Conservation (phyloP, 2,888 invertebrate species). For the Phrixothrix hirtus region DNA sequence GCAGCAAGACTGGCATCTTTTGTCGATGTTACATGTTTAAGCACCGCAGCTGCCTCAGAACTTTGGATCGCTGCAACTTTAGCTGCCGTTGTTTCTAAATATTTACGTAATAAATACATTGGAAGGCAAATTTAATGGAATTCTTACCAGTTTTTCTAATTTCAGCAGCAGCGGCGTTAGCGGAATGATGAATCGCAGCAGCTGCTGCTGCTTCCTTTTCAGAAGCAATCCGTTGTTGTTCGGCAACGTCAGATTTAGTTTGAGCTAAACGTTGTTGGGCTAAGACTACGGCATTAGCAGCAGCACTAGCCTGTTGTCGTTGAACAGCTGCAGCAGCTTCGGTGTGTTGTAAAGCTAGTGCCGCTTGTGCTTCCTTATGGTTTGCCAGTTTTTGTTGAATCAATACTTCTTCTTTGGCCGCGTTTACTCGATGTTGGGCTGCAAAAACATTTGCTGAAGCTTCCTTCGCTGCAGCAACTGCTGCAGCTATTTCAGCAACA, state of each 20-base stretch:
- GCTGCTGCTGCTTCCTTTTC: slow-evolving; percentile 75
- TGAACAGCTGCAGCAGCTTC: slow-evolving; percentile 71
- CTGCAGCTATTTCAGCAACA: slow-evolving; percentile 71
- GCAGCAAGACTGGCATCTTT: slow-evolving; percentile 61
- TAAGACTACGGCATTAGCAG: slow-evolving; percentile 67
- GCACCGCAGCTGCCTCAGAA: slow-evolving; percentile 61
- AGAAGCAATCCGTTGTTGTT: slow-evolving; percentile 72
- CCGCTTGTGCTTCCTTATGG: slow-evolving; percentile 74
- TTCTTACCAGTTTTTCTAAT: slow-evolving; percentile 65
- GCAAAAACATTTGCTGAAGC: slow-evolving; percentile 71
- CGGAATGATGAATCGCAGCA: slow-evolving; percentile 69
- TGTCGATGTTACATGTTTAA: slow-evolving; percentile 63
- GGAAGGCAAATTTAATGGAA: too few relatives aligned
- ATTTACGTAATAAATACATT: background rate
- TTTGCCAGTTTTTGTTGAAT: slow-evolving; percentile 73
- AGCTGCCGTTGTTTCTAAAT: slow-evolving; percentile 61
- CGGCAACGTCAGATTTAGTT: slow-evolving; percentile 71
- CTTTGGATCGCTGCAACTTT: slow-evolving; percentile 66
- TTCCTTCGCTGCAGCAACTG: slow-evolving; percentile 74
- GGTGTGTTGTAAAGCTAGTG: slow-evolving; percentile 57
- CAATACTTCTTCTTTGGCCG: slow-evolving; percentile 72
- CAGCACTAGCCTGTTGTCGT: slow-evolving; percentile 68
- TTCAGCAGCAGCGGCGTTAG: slow-evolving; percentile 70
- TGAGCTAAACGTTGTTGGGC: slow-evolving; percentile 73
- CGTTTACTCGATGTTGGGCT: slow-evolving; percentile 74